A percentile compares a stretch with the other conserved stretches of the same genome.
Evolutionary conservation across 64 coral and sea anemone genomes (phyloP).

Genomic region (Trachythela sp.): DNA sequence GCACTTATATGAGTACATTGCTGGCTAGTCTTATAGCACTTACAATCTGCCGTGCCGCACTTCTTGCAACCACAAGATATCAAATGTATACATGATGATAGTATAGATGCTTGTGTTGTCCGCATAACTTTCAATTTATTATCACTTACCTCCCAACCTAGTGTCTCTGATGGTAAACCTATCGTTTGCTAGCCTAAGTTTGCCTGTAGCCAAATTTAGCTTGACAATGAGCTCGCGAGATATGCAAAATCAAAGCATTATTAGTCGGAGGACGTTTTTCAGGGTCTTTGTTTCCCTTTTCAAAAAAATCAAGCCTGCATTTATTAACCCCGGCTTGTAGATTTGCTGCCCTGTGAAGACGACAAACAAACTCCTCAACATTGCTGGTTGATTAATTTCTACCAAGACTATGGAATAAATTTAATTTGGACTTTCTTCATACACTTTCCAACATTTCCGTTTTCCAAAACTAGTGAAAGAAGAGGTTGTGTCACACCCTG

Average conservation of each 20-base stretch:
- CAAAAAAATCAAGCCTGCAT: not conserved
- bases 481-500: not conserved
- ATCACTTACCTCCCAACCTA: not conserved
- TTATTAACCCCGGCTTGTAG: not conserved
- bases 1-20: too few species aligned
- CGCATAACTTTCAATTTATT: not conserved
- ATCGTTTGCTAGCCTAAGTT: not conserved
- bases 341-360: not conserved
- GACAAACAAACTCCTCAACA: slow-evolving; percentile 1
- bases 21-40: too few species aligned
- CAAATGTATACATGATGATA: not conserved
- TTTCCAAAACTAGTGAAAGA: not conserved
- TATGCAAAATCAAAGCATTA: not conserved
- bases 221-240: not conserved
- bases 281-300: slow-evolving; percentile 3
- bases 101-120: not conserved
- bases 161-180: not conserved
- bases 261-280: not conserved
- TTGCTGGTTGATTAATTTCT: not conserved
- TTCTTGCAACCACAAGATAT: not conserved
- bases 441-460: not conserved
- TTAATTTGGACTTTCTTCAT: not conserved
- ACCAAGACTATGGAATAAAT: not conserved
- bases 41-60: too few species aligned
- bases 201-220: slow-evolving; percentile 4